phyloP scores from a whole-genome alignment of 2,797 vertebrate species.

The Botia kubotai region DNA sequence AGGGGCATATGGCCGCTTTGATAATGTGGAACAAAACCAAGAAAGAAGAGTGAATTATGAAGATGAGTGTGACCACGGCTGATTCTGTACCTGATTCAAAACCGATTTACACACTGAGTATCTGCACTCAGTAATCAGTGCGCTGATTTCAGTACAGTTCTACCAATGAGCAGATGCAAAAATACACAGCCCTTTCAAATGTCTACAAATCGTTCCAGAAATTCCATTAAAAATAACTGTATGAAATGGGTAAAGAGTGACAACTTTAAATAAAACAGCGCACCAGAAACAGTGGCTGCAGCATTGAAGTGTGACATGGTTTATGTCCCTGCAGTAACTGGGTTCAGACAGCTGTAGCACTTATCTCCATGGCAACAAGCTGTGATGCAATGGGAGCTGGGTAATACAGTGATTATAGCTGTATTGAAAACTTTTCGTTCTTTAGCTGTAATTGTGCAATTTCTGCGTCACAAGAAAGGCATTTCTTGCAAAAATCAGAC shows the following conservation, averaged over 20 bases:
- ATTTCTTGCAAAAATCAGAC: constrained; percentile 53
- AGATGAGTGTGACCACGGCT: neutral
- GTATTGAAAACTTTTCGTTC: neutral
- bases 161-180: neutral
- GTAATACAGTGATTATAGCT: constrained; percentile 33
- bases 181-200: neutral
- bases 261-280: neutral
- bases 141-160: neutral
- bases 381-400: constrained; percentile 60
- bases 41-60: neutral
- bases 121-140: neutral
- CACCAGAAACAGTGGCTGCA: neutral
- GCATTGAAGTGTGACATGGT: constrained; percentile 11
- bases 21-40: constrained; percentile 18
- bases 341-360: constrained; percentile 60
- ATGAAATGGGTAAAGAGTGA: neutral
- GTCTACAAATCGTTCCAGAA: neutral
- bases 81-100: constrained; percentile 1
- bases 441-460: constrained; percentile 3
- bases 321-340: constrained; percentile 49
- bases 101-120: constrained; percentile 5
- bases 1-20: constrained; percentile 7
- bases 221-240: neutral
- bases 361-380: constrained; percentile 67
- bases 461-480: neutral